These are phyloP conservation scores for Aphrocallistes beatrix DNA, from an alignment of 37 sponge, comb jelly and placozoan genomes.

Conservation along the genomic window DNA sequence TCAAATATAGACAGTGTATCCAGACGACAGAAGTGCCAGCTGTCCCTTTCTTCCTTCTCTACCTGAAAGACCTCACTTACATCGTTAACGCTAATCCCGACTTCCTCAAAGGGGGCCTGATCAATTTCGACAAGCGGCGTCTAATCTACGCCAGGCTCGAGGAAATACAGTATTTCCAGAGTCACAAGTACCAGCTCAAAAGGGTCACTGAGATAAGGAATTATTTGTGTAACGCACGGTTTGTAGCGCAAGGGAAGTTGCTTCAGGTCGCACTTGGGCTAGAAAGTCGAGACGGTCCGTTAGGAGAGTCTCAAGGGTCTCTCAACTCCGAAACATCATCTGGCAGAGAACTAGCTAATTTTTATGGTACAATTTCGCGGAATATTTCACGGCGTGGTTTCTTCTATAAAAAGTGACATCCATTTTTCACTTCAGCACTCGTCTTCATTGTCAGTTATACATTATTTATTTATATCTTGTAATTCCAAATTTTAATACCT, in stretches of 20 bases:
- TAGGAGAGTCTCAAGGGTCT: neutral
- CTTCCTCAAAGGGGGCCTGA: constrained; percentile 69
- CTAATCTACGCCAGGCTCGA: constrained; percentile 51
- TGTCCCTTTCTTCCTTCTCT: constrained; percentile 68
- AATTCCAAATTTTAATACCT: too few species aligned
- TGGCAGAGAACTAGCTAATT: neutral
- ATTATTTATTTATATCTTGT: too few species aligned
- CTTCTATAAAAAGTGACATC: neutral
- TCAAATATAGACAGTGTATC: constrained; percentile 56
- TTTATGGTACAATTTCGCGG: neutral
- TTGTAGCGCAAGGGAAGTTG: neutral
- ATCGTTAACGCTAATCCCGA: constrained; percentile 80
- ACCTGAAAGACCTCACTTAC: constrained; percentile 68
- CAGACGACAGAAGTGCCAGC: constrained; percentile 41
- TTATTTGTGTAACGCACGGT: constrained; percentile 1
- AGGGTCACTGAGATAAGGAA: neutral
- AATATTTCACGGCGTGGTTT: neutral
- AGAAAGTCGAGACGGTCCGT: neutral
- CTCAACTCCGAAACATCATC: neutral
- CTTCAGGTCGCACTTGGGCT: neutral
- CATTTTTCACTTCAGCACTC: neutral
- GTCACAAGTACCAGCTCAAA: constrained; percentile 4
- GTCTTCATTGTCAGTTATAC: too few species aligned
- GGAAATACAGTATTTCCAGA: constrained; percentile 21
- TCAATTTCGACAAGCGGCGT: constrained; percentile 80